Percentiles rank a stretch among this genome's conserved stretches.
phyloP scores from a whole-genome alignment of 2,888 invertebrate species.

The Himalopsyche kuldschensis region DNA sequence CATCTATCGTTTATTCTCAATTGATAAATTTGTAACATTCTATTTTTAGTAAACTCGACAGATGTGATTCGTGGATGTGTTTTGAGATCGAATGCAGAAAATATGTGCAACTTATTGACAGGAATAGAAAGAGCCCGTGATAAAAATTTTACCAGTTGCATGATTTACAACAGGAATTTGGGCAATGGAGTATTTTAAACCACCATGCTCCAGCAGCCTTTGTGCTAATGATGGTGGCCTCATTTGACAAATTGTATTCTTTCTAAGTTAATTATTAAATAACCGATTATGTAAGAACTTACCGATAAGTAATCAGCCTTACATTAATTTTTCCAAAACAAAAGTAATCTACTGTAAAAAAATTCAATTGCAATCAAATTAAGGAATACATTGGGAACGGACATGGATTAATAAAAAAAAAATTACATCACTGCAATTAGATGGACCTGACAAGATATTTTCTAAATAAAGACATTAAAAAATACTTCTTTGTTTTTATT shows the following conservation, averaged over 20 bases:
- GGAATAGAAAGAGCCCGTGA: slow-evolving; percentile 54
- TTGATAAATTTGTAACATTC: too few species aligned
- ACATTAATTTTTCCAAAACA: too few species aligned
- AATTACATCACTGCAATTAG: background rate
- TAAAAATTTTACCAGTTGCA: slow-evolving; percentile 56
- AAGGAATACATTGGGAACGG: too few species aligned
- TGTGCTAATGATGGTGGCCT: background rate
- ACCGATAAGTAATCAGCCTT: too few species aligned
- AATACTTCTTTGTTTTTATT: background rate
- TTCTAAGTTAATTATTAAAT: background rate
- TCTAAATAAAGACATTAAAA: background rate
- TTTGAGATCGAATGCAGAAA: slow-evolving; percentile 51
- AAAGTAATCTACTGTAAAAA: too few species aligned
- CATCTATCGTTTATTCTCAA: too few species aligned
- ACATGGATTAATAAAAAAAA: too few species aligned
- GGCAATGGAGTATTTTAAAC: slow-evolving; percentile 48
- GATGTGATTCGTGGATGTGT: slow-evolving; percentile 54
- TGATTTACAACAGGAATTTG: slow-evolving; percentile 50
- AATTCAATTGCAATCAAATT: too few species aligned
- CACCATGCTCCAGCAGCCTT: background rate
- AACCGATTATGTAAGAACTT: too few species aligned
- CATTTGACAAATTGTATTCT: background rate
- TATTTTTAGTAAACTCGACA: slow-evolving; percentile 47
- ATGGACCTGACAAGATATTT: background rate
- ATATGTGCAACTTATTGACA: slow-evolving; percentile 51